Base-by-base conservation (phyloP, 2,797 vertebrate genomes). In the Tinamus major region DNA sequence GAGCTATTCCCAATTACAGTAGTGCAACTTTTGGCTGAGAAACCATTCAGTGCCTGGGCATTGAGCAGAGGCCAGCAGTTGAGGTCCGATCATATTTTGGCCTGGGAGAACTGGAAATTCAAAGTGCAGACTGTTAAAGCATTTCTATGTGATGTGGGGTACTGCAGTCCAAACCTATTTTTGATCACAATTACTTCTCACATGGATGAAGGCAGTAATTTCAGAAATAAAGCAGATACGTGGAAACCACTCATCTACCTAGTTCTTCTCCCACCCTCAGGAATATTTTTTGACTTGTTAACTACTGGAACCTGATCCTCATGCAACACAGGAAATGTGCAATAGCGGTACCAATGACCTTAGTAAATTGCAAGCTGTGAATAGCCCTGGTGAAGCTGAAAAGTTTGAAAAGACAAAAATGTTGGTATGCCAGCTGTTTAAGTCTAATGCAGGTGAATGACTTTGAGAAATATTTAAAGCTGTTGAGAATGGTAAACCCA, bases 281-380 rank as follows among this genome's bases (percentile, higher is more conserved):
- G 85, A 89, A 49, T 92, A 93, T 74, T 91, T 95, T 94, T 86
- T 46, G 72, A 94, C 89, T 87, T 71, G 91, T 91, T 95, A 94
- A 79, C 87, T 85, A 70, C 87, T 81, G 81, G 78, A 95, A 96
- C 44, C 31, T 2, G n/a, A 93, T 84, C 56, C 77, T 95, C 71
- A 62, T 83, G 61, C 94, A 92, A 93, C 48, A 94, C 70, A 95
- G 95, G 92, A 96, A 93, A 96, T 15, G 69, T 94, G 87, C 74
- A 72, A 92, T 3, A 2, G 61, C 31, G 78, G 92, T 92, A 91
- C 51, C 55, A 37, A 10, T 0, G 62, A 87, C 69, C 89, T 96
- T 62, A 91, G 72, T 62, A 61, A 92, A 95, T 71, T 75, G 77
- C 79, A 92, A 82, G 82, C 93, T 95, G 79, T 67, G 87, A 95